Evolutionary conservation across 2,113 vertebrate species (phyloP), one percentile per base, ranked within the genome.

Genomic region (Eubucco bourcierii): DNA sequence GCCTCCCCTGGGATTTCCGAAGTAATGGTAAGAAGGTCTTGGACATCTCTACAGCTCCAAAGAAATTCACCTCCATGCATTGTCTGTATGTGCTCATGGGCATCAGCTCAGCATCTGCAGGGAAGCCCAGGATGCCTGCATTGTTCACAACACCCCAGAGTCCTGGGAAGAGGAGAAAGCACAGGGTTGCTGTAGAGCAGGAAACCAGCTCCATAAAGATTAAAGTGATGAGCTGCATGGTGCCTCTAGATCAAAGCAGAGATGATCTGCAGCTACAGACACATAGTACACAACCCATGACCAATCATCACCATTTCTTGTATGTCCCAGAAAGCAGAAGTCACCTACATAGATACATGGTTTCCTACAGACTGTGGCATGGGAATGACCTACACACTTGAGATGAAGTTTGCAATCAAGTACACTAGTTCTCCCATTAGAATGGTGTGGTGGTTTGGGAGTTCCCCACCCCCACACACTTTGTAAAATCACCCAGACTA

Each of bases 111-210:
- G 95, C 98, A 0, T 99, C 98, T 0, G 78, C 94, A 0, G 96
- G 63, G 17, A 96, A 98, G 21, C 95, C 95, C 12, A 99, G 70
- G 82, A 99, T 11, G 1, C 99, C 98, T 0, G 99, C 98, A 0
- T 99, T 99, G 95, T 99, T 99, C 93, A 99, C 97, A 1, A 99
- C 10, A 29, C 98, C 98, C 99, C 99, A 99, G 28, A 99, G 95
- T 10, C 98, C 99, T 99, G 93, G 90, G n/a, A 87, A 78, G 65
- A 83, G 84, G 77, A 94, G 37, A 84, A 92, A 83, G 67, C 66
- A 92, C 28, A 76, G 47, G 31, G 33, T 23, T 80, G 55, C 5
- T 37, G 3, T 10, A 20, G 8, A 56, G 4, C 39, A 66, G 11
- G 53, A 16, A 33, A 80, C 4, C 12, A 63, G 0, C 27, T 67